A percentile compares a stretch with the other conserved stretches of the same genome.
Conservation (phyloP, 1,140 invertebrate species). For the Amyelois transitella region DNA sequence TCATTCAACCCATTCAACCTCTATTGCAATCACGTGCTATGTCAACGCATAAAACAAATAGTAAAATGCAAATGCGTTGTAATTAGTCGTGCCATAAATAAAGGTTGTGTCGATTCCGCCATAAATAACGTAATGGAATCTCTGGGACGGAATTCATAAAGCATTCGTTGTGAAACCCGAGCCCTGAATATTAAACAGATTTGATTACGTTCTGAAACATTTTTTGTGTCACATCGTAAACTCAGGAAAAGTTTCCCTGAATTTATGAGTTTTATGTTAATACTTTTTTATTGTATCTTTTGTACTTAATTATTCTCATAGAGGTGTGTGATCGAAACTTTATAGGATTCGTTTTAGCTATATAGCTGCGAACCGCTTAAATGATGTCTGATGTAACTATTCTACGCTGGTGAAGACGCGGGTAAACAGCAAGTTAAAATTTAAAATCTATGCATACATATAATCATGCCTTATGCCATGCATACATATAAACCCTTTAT, state of each 20-base stretch:
- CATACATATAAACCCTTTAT: too few relatives aligned
- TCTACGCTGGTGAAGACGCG: too few relatives aligned
- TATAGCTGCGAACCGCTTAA: too few relatives aligned
- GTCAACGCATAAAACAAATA: slow-evolving; percentile 30
- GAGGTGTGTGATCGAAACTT: too few relatives aligned
- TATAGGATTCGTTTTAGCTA: too few relatives aligned
- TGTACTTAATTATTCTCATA: too few relatives aligned
- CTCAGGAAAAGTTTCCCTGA: slow-evolving; percentile 21
- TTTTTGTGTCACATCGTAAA: neutral
- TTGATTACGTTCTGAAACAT: slow-evolving; percentile 1
- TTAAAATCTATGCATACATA: too few relatives aligned
- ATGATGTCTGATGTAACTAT: too few relatives aligned
- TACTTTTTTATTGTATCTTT: too few relatives aligned
- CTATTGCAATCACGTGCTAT: too few relatives aligned
- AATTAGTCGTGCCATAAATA: slow-evolving; percentile 44
- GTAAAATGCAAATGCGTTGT: slow-evolving; percentile 43
- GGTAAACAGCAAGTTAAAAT: too few relatives aligned
- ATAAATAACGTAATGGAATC: slow-evolving; percentile 45
- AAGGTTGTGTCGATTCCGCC: slow-evolving; percentile 23
- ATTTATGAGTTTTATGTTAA: slow-evolving; percentile 9
- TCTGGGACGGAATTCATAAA: slow-evolving; percentile 35
- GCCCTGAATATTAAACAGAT: slow-evolving; percentile 1
- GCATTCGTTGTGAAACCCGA: slow-evolving; percentile 19
- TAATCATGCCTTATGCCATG: too few relatives aligned
- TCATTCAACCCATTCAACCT: neutral